Evolutionary conservation across 2,888 invertebrate genomes (phyloP).

Genomic region (Ariolimax columbianus): DNA sequence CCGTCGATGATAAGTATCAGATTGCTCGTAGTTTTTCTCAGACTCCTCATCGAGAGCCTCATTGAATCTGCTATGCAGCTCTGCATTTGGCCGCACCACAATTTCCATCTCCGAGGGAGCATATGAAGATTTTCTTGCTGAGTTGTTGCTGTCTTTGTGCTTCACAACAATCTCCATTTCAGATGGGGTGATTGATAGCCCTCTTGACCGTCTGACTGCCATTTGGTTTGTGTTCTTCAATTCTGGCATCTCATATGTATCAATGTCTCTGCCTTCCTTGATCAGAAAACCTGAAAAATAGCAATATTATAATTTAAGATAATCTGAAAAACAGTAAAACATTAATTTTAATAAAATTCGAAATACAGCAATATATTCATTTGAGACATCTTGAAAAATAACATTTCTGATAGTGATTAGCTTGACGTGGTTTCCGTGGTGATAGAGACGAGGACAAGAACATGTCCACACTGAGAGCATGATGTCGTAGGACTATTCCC

Average conservation of each 20-base stretch:
- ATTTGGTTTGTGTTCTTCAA: neutral
- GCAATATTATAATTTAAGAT: no score
- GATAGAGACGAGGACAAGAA: no score
- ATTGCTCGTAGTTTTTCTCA: neutral
- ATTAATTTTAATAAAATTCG: no score
- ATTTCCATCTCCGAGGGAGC: conserved; percentile 14
- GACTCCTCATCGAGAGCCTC: conserved; percentile 1
- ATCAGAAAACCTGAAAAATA: neutral
- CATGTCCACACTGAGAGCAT: no score
- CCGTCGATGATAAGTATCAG: neutral
- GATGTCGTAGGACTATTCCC: no score
- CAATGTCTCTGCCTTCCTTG: neutral
- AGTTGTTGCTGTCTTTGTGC: neutral
- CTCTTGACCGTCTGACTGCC: neutral
- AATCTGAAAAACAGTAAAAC: no score
- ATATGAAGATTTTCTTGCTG: neutral
- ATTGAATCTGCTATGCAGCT: neutral
- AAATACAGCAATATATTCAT: no score
- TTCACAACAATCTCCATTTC: conserved; percentile 13
- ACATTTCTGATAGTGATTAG: no score
- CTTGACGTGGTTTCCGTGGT: no score
- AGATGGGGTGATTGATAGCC: neutral
- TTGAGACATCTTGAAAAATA: no score
- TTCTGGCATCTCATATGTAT: neutral
- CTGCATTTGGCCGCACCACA: neutral